These are phyloP conservation scores for Colletes gigas DNA, from an alignment of 1,140 invertebrate genomes.

Conservation along the genomic window DNA sequence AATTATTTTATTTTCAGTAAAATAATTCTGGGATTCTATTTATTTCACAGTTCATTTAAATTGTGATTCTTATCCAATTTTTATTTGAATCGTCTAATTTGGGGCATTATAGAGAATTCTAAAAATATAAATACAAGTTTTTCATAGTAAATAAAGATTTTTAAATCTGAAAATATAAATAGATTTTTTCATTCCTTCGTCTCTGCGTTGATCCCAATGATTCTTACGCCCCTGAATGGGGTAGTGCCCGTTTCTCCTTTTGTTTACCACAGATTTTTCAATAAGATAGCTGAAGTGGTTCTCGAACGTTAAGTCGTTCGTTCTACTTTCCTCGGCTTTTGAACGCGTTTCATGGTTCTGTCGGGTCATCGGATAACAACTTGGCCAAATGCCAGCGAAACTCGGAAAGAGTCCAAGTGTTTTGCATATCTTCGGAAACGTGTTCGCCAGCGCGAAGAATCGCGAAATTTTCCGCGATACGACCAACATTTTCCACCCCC, in stretches of 20 bases:
- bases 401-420: slow-evolving; percentile 28
- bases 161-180: too few species aligned
- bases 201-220: too few species aligned
- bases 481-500: too few species aligned
- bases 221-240: not conserved
- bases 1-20: too few species aligned
- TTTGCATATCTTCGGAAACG: slow-evolving; percentile 8
- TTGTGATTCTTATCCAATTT: too few species aligned
- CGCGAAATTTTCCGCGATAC: not conserved
- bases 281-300: slow-evolving; percentile 3
- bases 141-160: too few species aligned
- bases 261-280: slow-evolving; percentile 13
- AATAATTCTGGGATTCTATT: too few species aligned
- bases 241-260: not conserved
- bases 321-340: slow-evolving; percentile 40
- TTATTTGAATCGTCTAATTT: too few species aligned
- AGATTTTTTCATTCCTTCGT: too few species aligned
- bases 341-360: slow-evolving; percentile 7
- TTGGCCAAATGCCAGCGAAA: slow-evolving; percentile 36
- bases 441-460: not conserved
- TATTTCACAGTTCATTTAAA: too few species aligned
- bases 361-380: slow-evolving; percentile 22
- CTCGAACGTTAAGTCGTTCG: slow-evolving; percentile 2
- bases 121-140: too few species aligned
- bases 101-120: too few species aligned